phyloP scores from a whole-genome alignment of 2,113 vertebrate genomes.

The Apeltes quadracus region DNA sequence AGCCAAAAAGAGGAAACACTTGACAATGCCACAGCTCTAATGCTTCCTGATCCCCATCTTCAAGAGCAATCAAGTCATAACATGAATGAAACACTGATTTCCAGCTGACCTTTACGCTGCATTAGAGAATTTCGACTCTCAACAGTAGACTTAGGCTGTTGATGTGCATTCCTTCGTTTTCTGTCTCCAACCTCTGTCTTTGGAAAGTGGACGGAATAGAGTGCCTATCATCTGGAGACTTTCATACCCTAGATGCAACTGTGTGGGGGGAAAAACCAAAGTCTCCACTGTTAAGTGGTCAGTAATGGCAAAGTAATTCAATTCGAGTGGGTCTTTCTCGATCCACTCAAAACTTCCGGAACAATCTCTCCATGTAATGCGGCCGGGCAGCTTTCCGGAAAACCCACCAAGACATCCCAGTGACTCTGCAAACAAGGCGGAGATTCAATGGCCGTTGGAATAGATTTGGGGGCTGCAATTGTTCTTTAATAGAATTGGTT shows the following conservation, averaged over 20 bases:
- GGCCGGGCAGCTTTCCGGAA: conserved; percentile 65
- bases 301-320: conserved; percentile 79
- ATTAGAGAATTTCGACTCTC: conserved; percentile 39
- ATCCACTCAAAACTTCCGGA: conserved; percentile 76
- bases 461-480: conserved; percentile 50
- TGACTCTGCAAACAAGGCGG: conserved; percentile 58
- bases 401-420: conserved; percentile 59
- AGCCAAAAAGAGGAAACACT: no score
- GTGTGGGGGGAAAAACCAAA: conserved; percentile 40
- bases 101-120: conserved; percentile 44
- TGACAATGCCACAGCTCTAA: conserved; percentile 4
- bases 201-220: conserved; percentile 61
- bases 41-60: conserved; percentile 33
- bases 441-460: conserved; percentile 63
- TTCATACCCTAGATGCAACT: conserved; percentile 60
- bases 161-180: conserved; percentile 53
- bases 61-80: conserved; percentile 21
- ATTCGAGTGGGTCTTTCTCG: conserved; percentile 70
- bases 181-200: conserved; percentile 62
- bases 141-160: conserved; percentile 25
- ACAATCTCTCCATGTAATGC: conserved; percentile 63
- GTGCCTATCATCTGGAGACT: conserved; percentile 66
- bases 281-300: conserved; percentile 75
- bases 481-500: conserved; percentile 64
- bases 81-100: conserved; percentile 30